Evolutionary conservation across 2,888 invertebrate species (phyloP), one percentile per base, ranked within the genome.

Genomic region (Smittia sp.): DNA sequence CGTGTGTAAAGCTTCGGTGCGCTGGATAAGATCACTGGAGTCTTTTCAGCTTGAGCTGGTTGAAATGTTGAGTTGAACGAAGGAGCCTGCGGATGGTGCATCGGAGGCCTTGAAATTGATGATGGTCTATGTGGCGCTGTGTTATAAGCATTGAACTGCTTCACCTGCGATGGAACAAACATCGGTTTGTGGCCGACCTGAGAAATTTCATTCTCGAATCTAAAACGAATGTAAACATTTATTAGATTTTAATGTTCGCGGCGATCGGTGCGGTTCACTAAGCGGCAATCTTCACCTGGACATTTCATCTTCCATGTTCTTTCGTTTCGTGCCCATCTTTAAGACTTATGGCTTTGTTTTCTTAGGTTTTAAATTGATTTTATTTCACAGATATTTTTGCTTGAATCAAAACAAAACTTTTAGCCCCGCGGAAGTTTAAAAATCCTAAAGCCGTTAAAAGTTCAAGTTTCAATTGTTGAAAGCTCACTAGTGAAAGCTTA

Each of bases 241-340:
- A 32, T 3, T 6, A 32, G 9, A 2, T n/a, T 32, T 66, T 9
- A 13, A 39, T 39, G 39, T 39, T 13, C 39, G 39, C 13, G 39
- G 39, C 13, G 7, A 13, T 13, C 13, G 39, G 39, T 39, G 39
- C 11, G 13, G 13, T 39, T 13, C 7, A 39, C 7, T 39, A 13
- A 39, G 39, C 39, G 39, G 7, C 15, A 46, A 54, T 46, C 9
- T 70, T 73, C 83, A 91, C 91, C 92, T 89, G 80, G 90, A 93
- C 90, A 94, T 92, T 85, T 95, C 94, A 83, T 94, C 94, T 83
- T 95, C 94, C 89, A 94, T 94, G 81, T 91, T 80, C 74, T 81
- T 82, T 73, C 81, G 77, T 77, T 82, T 82, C 1, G 68, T 72
- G 20, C 72, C 72, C 72, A 72, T 72, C 13, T 72, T 62, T 3